Evolutionary conservation across 2,797 vertebrate genomes (phyloP).

Genomic region (Phyllotis vaccarum): DNA sequence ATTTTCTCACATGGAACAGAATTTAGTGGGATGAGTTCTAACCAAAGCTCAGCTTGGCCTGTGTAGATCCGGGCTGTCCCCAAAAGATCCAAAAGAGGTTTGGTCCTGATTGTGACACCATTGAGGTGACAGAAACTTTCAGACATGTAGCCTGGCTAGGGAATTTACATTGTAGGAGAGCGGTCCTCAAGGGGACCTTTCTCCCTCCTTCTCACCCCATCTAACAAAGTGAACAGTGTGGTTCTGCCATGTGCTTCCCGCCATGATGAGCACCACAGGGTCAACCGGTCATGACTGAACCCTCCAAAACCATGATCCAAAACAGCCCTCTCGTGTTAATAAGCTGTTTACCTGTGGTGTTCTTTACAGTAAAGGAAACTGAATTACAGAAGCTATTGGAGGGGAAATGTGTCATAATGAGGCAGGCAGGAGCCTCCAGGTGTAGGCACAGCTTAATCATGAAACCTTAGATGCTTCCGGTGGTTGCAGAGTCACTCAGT

Average conservation of each 20-base stretch:
- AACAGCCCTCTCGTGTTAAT: neutral
- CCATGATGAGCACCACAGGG: too few species aligned
- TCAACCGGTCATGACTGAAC: neutral
- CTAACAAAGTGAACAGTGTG: neutral
- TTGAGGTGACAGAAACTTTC: neutral
- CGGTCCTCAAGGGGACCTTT: neutral
- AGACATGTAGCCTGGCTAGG: neutral
- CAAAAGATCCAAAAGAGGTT: neutral
- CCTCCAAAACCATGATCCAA: neutral
- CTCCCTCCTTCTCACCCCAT: neutral
- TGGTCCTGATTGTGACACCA: neutral
- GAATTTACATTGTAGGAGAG: neutral
- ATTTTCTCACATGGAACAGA: constrained; percentile 37
- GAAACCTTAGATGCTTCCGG: neutral
- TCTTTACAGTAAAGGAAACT: neutral
- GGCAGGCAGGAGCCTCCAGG: neutral
- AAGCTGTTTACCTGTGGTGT: neutral
- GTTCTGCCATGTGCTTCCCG: neutral
- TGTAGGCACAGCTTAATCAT: neutral
- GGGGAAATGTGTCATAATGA: neutral
- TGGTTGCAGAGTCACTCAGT: constrained; percentile 14
- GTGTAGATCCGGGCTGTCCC: neutral
- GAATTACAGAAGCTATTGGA: neutral
- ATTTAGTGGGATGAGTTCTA: constrained; percentile 42
- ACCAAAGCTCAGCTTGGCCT: neutral